Evolutionary conservation across 2,113 vertebrate species (phyloP).

Genomic region (Ariopsis seemanni): DNA sequence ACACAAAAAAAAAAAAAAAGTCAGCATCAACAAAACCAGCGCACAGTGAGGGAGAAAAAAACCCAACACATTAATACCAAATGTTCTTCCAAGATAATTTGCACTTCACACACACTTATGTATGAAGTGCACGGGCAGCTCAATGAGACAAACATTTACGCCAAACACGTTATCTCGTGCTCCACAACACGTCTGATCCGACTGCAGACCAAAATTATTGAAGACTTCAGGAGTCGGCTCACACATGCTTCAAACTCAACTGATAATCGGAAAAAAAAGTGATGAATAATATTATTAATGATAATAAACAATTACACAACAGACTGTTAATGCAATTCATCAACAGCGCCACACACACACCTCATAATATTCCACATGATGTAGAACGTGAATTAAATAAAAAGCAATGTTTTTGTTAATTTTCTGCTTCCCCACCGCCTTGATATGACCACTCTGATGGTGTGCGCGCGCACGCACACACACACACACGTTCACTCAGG

Average conservation of each 20-base stretch:
- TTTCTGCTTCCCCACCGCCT: not conserved
- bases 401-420: not conserved
- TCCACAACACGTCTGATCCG: not conserved
- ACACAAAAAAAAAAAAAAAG: not conserved
- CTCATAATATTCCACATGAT: not conserved
- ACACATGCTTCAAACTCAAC: not conserved
- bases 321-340: conserved; percentile 61
- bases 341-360: conserved; percentile 12
- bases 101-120: conserved; percentile 34
- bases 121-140: conserved; percentile 22
- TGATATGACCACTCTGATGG: not conserved
- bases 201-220: not conserved
- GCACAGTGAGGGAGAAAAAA: conserved; percentile 17
- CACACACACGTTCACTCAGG: not conserved
- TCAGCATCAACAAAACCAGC: conserved; percentile 13
- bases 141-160: conserved; percentile 21
- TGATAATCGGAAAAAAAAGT: not conserved
- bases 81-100: conserved; percentile 41
- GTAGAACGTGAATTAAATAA: not conserved
- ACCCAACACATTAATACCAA: not conserved
- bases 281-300: conserved; percentile 64
- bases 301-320: conserved; percentile 63
- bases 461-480: not conserved
- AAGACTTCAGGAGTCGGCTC: not conserved
- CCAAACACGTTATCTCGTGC: conserved; percentile 10